These are phyloP conservation scores for Athene noctua DNA, from an alignment of 2,113 vertebrate genomes.

Conservation along the genomic window DNA sequence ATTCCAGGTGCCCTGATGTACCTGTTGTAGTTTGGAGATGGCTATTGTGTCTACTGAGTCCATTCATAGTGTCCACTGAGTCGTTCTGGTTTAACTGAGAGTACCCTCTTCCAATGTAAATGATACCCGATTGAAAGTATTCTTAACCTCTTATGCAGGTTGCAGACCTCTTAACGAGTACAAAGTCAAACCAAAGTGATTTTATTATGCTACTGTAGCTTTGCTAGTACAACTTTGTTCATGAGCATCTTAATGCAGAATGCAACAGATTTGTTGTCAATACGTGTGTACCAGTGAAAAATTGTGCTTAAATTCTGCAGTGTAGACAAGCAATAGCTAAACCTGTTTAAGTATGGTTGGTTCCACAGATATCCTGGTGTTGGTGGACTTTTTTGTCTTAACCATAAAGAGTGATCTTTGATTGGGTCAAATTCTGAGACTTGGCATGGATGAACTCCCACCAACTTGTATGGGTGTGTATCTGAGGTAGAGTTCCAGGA, in stretches of 20 bases:
- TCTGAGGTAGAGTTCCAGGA: neutral
- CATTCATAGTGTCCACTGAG: neutral
- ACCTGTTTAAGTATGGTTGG: neutral
- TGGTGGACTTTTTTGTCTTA: neutral
- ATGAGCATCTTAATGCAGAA: neutral
- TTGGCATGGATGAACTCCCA: neutral
- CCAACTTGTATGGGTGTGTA: neutral
- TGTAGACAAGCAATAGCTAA: neutral
- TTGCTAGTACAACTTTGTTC: neutral
- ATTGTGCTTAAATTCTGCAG: neutral
- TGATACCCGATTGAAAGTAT: neutral
- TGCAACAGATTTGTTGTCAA: neutral
- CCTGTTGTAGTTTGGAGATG: neutral
- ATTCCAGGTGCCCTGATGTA: neutral
- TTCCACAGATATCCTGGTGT: neutral
- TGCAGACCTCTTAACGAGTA: neutral
- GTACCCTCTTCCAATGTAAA: neutral
- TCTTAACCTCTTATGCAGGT: neutral
- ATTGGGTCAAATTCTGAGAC: neutral
- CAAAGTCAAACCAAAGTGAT: neutral
- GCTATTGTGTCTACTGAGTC: neutral
- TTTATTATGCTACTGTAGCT: neutral
- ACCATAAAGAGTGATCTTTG: neutral
- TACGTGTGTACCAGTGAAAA: fast-evolving
- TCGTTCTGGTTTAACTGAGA: neutral